Evolutionary conservation across 35 echinoderm and acorn worm genomes (phyloP).

Genomic region (Hemicentrotus pulcherrimus): DNA sequence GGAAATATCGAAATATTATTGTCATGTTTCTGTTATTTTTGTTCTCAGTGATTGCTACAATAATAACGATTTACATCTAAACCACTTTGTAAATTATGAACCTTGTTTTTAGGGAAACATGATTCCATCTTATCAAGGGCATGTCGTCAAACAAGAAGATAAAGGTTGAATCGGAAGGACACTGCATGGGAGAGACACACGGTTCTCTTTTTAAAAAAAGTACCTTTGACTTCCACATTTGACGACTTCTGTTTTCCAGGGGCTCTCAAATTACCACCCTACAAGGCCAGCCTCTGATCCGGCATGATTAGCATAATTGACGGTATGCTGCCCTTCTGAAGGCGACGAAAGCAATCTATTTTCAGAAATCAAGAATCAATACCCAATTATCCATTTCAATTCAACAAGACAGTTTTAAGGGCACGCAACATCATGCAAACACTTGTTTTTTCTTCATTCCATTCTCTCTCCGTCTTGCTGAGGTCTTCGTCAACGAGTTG

Average conservation of each 20-base stretch:
- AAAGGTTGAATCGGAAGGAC: not conserved
- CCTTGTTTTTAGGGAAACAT: not conserved
- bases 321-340: not conserved
- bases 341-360: slow-evolving; percentile 25
- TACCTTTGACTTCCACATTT: not conserved
- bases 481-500: not conserved
- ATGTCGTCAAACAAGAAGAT: not conserved
- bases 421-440: slow-evolving; percentile 15
- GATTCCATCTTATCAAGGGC: not conserved
- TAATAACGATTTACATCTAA: too few species aligned
- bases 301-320: slow-evolving; percentile 26
- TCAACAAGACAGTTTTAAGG: slow-evolving; percentile 20
- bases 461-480: not conserved
- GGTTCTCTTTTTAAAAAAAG: not conserved
- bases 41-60: too few species aligned
- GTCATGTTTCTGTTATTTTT: too few species aligned
- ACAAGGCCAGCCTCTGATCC: not conserved
- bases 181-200: not conserved
- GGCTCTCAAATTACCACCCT: not conserved
- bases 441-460: not conserved
- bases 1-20: too few species aligned
- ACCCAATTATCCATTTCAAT: slow-evolving; percentile 39
- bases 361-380: slow-evolving; percentile 34
- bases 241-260: slow-evolving; percentile 27
- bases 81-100: too few species aligned